Base-by-base conservation (phyloP, 2,113 vertebrate species). In the Anolis sagrei region DNA sequence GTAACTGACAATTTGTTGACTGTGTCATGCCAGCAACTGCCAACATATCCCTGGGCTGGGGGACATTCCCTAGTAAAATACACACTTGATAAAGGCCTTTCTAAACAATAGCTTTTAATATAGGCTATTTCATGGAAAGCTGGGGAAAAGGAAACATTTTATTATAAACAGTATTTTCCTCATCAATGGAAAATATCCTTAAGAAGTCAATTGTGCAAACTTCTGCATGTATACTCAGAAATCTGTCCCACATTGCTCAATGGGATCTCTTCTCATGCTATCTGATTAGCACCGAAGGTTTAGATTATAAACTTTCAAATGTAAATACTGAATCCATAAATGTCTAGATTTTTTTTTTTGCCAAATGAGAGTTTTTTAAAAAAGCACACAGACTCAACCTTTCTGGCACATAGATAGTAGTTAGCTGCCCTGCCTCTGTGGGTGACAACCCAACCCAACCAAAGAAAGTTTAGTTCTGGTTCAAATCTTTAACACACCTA, bases 201-300 rank as follows among this genome's bases (percentile, higher is more conserved):
- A 62, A 61, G 64, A 10, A 68, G 10, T 36, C 25, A 39, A 16
- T 13, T 7, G 25, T 25, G 23, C 32, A 72, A 36, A 8, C 49
- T 0, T 75, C 3, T 79, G 29, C 25, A 87, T 1, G 13, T 76
- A 7, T 32, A 54, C 77, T 48, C 18, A 39, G 29, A 2, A 0
- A 81, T 85, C 0, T 0, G 36, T 0, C 7, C 21, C 34, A 54
- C 7, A 69, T 77, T 75, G 34, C 51, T 11, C 18, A 64, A n/a
- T 19, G 32, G 49, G 13, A 75, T 75, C 39, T 36, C 3, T 72
- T 74, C 19, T 39, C 72, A 39, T 44, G 21, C 23, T 39, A 74
- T 16, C 21, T 39, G 7, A n/a, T 5, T 36, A 39, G 79, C 49
- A 86, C 36, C 70, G 78, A 3, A 76, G 0, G 39, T 72, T 32